Conservation (phyloP, 2,113 vertebrate genomes). For the Python bivittatus region DNA sequence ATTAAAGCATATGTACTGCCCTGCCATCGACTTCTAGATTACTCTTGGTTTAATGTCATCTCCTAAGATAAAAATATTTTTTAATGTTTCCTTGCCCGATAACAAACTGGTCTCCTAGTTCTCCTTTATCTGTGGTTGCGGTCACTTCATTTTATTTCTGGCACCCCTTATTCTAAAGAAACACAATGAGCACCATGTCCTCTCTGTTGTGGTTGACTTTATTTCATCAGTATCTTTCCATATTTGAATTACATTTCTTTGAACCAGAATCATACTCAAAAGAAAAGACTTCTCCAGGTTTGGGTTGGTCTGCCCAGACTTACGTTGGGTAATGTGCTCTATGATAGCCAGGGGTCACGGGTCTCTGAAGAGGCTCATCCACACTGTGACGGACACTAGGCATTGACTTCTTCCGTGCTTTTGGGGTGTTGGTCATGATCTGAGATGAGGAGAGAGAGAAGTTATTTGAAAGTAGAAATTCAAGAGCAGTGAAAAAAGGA, state of each 20-base stretch:
- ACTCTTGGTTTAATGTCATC: too few relatives aligned
- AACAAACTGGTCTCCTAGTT: too few relatives aligned
- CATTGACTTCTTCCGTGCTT: constrained; percentile 76
- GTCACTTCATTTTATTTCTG: background rate
- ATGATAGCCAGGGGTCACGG: constrained; percentile 86
- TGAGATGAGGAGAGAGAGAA: constrained; percentile 45
- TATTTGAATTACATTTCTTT: background rate
- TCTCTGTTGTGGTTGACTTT: constrained; percentile 44
- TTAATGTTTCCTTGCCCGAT: too few relatives aligned
- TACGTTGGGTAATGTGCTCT: constrained; percentile 72
- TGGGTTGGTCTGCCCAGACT: constrained; percentile 62
- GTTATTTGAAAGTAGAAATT: background rate
- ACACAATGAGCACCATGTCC: constrained; percentile 5
- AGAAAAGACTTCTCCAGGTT: background rate
- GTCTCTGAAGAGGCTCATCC: constrained; percentile 88
- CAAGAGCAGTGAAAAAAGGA: background rate
- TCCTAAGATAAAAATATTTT: too few relatives aligned
- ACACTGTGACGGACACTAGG: constrained; percentile 63
- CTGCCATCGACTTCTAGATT: background rate
- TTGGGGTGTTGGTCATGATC: constrained; percentile 95
- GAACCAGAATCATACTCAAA: background rate
- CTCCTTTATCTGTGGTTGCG: background rate
- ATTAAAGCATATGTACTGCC: background rate
- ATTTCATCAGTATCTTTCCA: constrained; percentile 26
- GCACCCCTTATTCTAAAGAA: background rate